A percentile compares a stretch with the other conserved stretches of the same genome.
These are phyloP conservation scores for Heteractis magnifica DNA, from an alignment of 92 coral and sea anemone genomes.

Conservation along the genomic window DNA sequence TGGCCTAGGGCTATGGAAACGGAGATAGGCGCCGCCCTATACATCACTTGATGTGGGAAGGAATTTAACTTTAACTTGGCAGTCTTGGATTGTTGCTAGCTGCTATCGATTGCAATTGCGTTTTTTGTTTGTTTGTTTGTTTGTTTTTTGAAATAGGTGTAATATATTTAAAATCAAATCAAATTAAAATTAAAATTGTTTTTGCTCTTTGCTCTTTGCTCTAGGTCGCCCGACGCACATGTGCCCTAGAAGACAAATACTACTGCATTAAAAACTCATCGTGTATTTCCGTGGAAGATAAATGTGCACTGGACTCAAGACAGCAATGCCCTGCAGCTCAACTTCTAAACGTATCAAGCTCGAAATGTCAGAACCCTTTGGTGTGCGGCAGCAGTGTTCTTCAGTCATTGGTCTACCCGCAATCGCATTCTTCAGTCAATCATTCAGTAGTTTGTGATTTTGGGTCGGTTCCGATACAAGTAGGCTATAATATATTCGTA, in stretches of 20 bases:
- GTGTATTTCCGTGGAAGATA: conserved; percentile 27
- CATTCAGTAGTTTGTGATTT: conserved; percentile 40
- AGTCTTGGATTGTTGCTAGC: no score
- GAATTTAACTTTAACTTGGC: no score
- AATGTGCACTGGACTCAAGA: conserved; percentile 5
- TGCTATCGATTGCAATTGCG: no score
- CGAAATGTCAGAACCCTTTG: conserved; percentile 42
- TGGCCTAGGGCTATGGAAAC: no score
- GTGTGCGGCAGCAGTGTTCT: conserved; percentile 36
- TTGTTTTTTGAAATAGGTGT: not conserved
- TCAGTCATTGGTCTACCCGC: conserved; percentile 21
- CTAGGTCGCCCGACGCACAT: conserved; percentile 26
- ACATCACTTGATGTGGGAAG: no score
- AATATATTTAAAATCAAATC: not conserved
- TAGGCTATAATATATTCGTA: conserved; percentile 68
- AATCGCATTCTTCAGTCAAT: conserved; percentile 26
- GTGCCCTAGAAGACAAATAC: not conserved
- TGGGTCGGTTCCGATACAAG: conserved; percentile 39
- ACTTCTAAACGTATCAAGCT: conserved; percentile 52
- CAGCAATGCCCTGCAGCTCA: conserved; percentile 45
- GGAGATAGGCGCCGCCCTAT: no score
- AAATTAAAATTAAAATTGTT: not conserved
- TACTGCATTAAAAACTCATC: conserved; percentile 53
- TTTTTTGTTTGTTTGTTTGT: no score
- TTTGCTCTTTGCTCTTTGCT: not conserved